These are phyloP conservation scores for Mylabris sibirica DNA, from an alignment of 2,888 invertebrate genomes.

Conservation along the genomic window DNA sequence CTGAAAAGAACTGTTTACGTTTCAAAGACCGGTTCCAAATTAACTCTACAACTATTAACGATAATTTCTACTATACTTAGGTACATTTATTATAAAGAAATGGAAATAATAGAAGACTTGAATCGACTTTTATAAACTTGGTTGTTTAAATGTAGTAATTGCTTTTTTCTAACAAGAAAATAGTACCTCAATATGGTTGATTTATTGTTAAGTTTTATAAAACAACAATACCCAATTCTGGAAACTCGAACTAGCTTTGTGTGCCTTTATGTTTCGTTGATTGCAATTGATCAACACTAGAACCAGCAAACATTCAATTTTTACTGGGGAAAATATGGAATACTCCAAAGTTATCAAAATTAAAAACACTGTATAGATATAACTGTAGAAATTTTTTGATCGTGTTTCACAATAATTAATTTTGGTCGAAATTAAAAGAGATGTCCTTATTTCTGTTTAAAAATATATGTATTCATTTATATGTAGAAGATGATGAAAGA, in stretches of 20 bases:
- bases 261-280: not conserved
- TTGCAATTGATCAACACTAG: not conserved
- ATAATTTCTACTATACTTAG: not conserved
- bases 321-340: no score
- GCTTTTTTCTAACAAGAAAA: not conserved
- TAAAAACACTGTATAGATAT: no score
- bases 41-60: not conserved
- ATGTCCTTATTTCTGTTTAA: not conserved
- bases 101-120: not conserved
- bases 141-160: not conserved
- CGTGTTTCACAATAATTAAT: no score
- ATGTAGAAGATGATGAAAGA: not conserved
- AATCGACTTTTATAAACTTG: not conserved
- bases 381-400: no score
- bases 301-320: not conserved
- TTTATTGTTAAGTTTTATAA: constrained; percentile 1
- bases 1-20: no score
- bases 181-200: not conserved
- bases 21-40: not conserved
- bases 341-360: no score
- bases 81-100: not conserved
- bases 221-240: not conserved
- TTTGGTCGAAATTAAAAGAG: not conserved
- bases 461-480: no score
- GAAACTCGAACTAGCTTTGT: not conserved